A percentile compares a stretch with the other conserved stretches of the same genome.
phyloP scores from a whole-genome alignment of 2,113 vertebrate species.

The Aviceda subcristata region DNA sequence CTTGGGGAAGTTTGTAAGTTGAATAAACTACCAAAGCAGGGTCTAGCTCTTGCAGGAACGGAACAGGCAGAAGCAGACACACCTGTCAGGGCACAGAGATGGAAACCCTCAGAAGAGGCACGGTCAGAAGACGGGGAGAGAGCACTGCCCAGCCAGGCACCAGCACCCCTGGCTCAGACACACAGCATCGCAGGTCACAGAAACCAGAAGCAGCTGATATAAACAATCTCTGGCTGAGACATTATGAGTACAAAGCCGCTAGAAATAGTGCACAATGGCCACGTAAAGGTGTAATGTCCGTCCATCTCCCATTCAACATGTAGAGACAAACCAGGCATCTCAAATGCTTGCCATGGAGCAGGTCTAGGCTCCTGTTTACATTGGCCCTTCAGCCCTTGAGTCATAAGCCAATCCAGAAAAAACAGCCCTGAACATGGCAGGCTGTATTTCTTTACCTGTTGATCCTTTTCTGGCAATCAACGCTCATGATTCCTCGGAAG shows the following conservation, averaged over 20 bases:
- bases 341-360: neutral
- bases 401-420: neutral
- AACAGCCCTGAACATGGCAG: neutral
- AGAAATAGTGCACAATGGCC: neutral
- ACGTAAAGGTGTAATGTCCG: neutral
- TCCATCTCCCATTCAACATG: neutral
- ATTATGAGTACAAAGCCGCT: neutral
- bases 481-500: neutral
- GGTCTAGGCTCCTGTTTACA: neutral
- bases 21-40: slow-evolving; percentile 73
- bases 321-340: neutral
- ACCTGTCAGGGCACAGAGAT: neutral
- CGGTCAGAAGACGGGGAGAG: neutral
- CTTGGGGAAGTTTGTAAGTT: slow-evolving; percentile 76
- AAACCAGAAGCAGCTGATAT: neutral
- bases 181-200: neutral
- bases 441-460: neutral
- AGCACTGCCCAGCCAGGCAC: neutral
- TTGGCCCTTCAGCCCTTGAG: neutral
- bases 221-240: neutral
- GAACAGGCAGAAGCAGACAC: neutral
- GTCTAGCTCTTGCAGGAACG: neutral
- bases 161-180: neutral
- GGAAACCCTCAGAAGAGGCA: neutral
- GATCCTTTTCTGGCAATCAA: neutral